A percentile compares a stretch with the other conserved stretches of the same genome.
Evolutionary conservation across 2,888 invertebrate genomes (phyloP).

Genomic region (Tinea trinotella): DNA sequence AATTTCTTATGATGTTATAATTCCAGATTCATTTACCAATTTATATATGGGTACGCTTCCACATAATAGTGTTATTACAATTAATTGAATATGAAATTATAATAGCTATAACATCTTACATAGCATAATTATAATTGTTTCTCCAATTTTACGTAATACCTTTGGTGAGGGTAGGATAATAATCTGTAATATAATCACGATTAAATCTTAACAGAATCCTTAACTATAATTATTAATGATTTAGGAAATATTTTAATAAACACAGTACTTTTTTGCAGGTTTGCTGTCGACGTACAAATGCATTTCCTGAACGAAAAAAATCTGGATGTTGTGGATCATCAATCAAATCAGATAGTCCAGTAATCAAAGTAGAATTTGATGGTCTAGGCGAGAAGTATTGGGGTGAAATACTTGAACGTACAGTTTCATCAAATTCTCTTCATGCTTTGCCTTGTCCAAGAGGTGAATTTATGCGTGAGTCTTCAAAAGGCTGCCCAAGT

Average conservation of each 20-base stretch:
- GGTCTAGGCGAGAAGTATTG: constrained; percentile 80
- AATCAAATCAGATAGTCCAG: constrained; percentile 59
- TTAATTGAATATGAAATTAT: too few relatives aligned
- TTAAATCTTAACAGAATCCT: too few relatives aligned
- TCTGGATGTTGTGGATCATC: constrained; percentile 64
- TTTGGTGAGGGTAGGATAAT: too few relatives aligned
- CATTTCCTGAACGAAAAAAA: constrained; percentile 56
- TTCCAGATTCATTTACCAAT: too few relatives aligned
- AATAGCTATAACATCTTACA: too few relatives aligned
- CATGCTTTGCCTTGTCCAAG: constrained; percentile 76
- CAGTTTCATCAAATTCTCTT: constrained; percentile 81
- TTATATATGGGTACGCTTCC: too few relatives aligned
- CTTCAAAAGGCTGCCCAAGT: constrained; percentile 59
- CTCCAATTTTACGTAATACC: too few relatives aligned
- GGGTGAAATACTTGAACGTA: constrained; percentile 84
- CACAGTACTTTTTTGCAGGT: constrained; percentile 35
- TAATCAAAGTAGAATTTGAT: constrained; percentile 73
- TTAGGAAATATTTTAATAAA: neutral
- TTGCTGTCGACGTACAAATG: constrained; percentile 55
- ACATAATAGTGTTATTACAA: too few relatives aligned
- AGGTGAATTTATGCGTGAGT: constrained; percentile 48
- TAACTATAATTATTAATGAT: too few relatives aligned
- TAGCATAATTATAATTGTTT: too few relatives aligned
- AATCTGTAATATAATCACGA: too few relatives aligned
- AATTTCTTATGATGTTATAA: too few relatives aligned